Percentiles rank a stretch among this genome's conserved stretches.
These are phyloP conservation scores for Danaus plexippus DNA, from an alignment of 1,140 invertebrate species.

Conservation along the genomic window DNA sequence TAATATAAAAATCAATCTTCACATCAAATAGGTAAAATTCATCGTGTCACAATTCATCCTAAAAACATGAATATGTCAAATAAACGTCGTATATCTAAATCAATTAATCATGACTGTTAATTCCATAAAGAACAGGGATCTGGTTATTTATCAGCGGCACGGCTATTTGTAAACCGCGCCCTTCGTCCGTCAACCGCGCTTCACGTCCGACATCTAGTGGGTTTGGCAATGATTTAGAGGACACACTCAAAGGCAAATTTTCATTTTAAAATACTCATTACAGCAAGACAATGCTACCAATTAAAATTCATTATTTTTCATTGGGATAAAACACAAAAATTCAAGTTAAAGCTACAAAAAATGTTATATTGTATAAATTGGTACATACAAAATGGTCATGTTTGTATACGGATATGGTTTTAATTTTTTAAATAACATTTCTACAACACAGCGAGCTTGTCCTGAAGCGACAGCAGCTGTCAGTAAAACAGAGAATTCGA, in stretches of 20 bases:
- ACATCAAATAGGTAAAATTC: too few species aligned
- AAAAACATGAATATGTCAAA: conserved; percentile 15
- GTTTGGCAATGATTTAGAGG: conserved; percentile 7
- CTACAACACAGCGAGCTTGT: conserved; percentile 19
- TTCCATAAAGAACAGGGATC: conserved; percentile 34
- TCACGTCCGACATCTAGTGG: conserved; percentile 8
- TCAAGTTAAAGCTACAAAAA: too few species aligned
- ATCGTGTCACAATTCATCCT: too few species aligned
- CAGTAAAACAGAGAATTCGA: conserved; percentile 42
- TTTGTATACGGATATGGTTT: too few species aligned
- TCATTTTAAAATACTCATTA: too few species aligned
- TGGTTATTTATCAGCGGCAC: conserved; percentile 28
- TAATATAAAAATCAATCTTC: too few species aligned
- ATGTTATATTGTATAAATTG: too few species aligned
- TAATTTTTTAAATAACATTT: conserved; percentile 31
- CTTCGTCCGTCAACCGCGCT: conserved; percentile 8
- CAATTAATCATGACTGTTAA: conserved; percentile 41
- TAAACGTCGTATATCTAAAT: conserved; percentile 14
- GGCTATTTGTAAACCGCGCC: conserved; percentile 29
- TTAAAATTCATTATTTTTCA: too few species aligned
- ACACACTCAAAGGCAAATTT: too few species aligned
- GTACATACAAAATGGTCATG: too few species aligned
- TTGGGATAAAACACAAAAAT: too few species aligned
- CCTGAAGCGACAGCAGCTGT: conserved; percentile 38
- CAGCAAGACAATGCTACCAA: too few species aligned